phyloP scores from a whole-genome alignment of 2,888 invertebrate species.

The Pollenia amentaria region DNA sequence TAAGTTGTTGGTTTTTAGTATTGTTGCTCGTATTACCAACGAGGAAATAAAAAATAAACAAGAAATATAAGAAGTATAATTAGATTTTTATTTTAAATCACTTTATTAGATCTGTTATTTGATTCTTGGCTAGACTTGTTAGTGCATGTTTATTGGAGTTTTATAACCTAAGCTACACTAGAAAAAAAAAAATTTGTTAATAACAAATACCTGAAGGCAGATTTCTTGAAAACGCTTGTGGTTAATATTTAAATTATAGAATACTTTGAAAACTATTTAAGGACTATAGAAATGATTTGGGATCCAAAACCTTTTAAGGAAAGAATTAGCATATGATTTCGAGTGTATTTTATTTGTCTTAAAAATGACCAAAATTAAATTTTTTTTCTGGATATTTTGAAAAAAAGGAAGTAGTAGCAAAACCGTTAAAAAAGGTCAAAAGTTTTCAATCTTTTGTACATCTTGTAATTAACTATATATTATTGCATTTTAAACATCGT shows the following conservation, averaged over 20 bases:
- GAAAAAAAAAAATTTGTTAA: not conserved
- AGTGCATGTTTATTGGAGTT: conserved; percentile 40
- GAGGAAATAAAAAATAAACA: conserved; percentile 55
- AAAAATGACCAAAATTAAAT: conserved; percentile 57
- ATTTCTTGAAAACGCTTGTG: not conserved
- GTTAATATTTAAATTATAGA: too few relatives aligned
- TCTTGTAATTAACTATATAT: conserved; percentile 65
- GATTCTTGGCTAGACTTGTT: conserved; percentile 52
- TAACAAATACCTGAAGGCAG: not conserved
- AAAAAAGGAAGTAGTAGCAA: conserved; percentile 69
- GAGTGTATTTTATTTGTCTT: conserved; percentile 50
- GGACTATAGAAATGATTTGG: too few relatives aligned
- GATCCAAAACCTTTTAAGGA: too few relatives aligned
- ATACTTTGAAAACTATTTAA: too few relatives aligned
- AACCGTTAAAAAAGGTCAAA: conserved; percentile 71
- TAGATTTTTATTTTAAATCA: conserved; percentile 73
- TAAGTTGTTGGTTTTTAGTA: conserved; percentile 32
- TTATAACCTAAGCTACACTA: conserved; percentile 7
- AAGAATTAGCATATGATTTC: not conserved
- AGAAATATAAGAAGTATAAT: conserved; percentile 71
- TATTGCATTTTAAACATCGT: conserved; percentile 44
- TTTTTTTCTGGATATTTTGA: conserved; percentile 5
- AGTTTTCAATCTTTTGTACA: conserved; percentile 67
- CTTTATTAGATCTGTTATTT: conserved; percentile 73
- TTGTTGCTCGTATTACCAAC: conserved; percentile 40